A percentile compares a stretch with the other conserved stretches of the same genome.
These are phyloP conservation scores for Hypena proboscidalis DNA, from an alignment of 2,888 invertebrate species.

Conservation along the genomic window DNA sequence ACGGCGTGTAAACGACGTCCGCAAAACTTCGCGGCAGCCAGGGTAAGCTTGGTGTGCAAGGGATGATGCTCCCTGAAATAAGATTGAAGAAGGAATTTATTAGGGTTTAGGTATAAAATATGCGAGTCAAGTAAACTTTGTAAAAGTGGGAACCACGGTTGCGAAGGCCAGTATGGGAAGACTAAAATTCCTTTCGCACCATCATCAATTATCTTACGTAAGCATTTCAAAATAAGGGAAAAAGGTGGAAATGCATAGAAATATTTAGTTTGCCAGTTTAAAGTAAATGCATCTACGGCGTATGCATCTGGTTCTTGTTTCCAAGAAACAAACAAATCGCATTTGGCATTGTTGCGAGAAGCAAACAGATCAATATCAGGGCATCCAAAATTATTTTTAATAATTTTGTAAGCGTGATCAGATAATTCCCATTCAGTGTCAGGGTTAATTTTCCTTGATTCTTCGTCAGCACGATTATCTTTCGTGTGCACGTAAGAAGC, in stretches of 20 bases:
- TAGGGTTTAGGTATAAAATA: constrained; percentile 1
- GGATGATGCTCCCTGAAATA: constrained; percentile 16
- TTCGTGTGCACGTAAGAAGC: constrained; percentile 9
- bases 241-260: constrained; percentile 10
- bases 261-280: constrained; percentile 1
- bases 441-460: constrained; percentile 15
- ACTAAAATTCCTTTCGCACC: constrained; percentile 15
- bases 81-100: constrained; percentile 7
- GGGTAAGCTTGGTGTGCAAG: constrained; percentile 13
- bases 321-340: constrained; percentile 4
- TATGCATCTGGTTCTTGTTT: constrained; percentile 6
- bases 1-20: neutral
- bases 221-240: constrained; percentile 11
- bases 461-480: constrained; percentile 18
- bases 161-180: too few species aligned
- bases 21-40: constrained; percentile 18
- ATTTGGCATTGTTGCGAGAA: constrained; percentile 7
- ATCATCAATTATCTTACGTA: constrained; percentile 17
- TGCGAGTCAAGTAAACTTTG: constrained; percentile 2
- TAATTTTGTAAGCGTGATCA: constrained; percentile 5
- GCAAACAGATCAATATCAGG: constrained; percentile 7
- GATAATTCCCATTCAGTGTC: too few species aligned
- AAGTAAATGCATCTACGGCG: constrained; percentile 6
- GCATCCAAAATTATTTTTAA: constrained; percentile 2
- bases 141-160: too few species aligned